These are phyloP conservation scores for Carduelis carduelis DNA, from an alignment of 2,797 vertebrate species.

Conservation along the genomic window DNA sequence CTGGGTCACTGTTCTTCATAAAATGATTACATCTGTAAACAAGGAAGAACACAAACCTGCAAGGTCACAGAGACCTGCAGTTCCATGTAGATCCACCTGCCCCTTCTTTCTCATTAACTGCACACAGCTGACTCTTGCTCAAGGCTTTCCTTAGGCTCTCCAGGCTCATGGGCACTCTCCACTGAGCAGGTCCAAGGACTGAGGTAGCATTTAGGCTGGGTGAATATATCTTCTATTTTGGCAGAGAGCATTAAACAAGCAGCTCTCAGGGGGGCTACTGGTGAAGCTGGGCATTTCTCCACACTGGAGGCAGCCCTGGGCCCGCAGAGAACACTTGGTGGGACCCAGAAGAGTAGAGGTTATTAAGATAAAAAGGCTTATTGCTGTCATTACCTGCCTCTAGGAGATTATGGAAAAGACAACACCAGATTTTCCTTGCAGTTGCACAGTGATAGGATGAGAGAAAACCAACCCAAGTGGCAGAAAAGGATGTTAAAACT, in stretches of 20 bases:
- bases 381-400: background rate
- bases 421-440: background rate
- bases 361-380: background rate
- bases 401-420: background rate
- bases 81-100: background rate
- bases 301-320: background rate
- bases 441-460: fast-evolving
- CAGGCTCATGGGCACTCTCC: background rate
- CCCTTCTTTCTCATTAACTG: background rate
- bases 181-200: background rate
- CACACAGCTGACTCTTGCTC: background rate
- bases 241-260: background rate
- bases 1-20: background rate
- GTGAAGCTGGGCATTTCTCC: background rate
- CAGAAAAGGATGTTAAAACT: background rate
- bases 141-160: background rate
- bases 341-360: background rate
- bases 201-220: background rate
- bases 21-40: slow-evolving; percentile 11
- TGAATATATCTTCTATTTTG: background rate
- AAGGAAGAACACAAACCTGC: background rate
- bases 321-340: background rate
- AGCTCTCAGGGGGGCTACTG: background rate
- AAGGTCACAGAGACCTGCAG: background rate
- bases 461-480: background rate